Conservation (phyloP, 2,113 vertebrate species). For the Chamaetylas fuelleborni region DNA sequence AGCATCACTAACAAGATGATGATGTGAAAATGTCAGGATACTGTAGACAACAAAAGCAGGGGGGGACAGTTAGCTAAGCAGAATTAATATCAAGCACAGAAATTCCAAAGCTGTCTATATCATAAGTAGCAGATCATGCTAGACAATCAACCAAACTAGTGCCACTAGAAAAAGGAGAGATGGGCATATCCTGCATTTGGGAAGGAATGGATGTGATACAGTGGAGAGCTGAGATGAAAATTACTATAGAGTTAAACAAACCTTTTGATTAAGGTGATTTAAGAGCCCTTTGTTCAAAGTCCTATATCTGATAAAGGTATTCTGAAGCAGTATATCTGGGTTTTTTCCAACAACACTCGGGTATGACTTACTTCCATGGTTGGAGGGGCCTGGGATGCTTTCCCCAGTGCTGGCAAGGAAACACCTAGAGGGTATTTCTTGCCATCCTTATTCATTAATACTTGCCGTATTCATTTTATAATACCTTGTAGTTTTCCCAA, state of each 20-base stretch:
- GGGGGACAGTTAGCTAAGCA: neutral
- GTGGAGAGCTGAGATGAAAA: neutral
- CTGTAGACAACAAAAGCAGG: neutral
- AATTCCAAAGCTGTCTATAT: neutral
- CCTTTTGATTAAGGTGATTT: neutral
- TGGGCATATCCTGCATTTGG: neutral
- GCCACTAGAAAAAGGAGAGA: neutral
- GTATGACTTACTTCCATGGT: neutral
- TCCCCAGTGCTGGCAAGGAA: neutral
- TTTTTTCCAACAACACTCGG: neutral
- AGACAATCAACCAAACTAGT: neutral
- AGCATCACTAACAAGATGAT: neutral
- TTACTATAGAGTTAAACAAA: neutral
- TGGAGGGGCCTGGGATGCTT: neutral
- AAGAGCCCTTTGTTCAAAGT: neutral
- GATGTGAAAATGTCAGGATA: neutral
- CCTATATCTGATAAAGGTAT: neutral
- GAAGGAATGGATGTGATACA: fast-evolving
- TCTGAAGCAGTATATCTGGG: neutral
- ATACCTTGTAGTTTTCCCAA: neutral
- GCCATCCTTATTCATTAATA: neutral
- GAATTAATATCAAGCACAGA: neutral
- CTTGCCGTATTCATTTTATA: neutral
- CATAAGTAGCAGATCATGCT: neutral
- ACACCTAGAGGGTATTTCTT: neutral